A percentile compares a stretch with the other conserved stretches of the same genome.
These are phyloP conservation scores for Pharmacophagus antenor DNA, from an alignment of 2,888 invertebrate genomes.

Conservation along the genomic window DNA sequence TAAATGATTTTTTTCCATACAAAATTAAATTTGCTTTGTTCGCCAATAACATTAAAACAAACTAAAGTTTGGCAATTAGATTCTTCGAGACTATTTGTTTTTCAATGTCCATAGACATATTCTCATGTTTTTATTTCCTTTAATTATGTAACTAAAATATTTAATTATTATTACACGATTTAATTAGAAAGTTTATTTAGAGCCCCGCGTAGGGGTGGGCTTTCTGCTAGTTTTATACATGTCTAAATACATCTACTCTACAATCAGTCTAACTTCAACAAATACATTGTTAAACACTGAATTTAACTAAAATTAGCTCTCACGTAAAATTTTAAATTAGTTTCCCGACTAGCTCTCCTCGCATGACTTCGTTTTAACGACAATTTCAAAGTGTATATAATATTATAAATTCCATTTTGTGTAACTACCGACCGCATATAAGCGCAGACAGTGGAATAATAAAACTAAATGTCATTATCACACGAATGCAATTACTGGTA, in stretches of 20 bases:
- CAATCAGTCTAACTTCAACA: neutral
- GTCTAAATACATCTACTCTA: neutral
- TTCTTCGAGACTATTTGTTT: too few relatives aligned
- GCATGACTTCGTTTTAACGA: neutral
- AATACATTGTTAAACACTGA: neutral
- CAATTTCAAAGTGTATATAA: conserved; percentile 4
- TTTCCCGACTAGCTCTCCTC: neutral
- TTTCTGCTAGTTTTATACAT: too few relatives aligned
- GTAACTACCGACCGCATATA: conserved; percentile 1
- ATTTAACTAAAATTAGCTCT: neutral
- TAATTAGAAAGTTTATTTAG: too few relatives aligned
- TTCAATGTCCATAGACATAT: too few relatives aligned
- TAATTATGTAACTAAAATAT: too few relatives aligned
- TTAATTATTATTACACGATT: too few relatives aligned
- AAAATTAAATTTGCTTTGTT: too few relatives aligned
- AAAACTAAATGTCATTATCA: conserved; percentile 3
- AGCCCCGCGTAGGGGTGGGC: neutral
- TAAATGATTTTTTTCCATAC: too few relatives aligned
- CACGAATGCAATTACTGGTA: neutral
- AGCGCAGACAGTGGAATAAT: neutral
- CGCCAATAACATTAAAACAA: too few relatives aligned
- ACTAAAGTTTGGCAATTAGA: too few relatives aligned
- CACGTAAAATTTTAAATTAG: conserved; percentile 6
- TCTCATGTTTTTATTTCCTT: too few relatives aligned
- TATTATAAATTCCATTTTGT: conserved; percentile 16